Evolutionary conservation across 2,888 invertebrate genomes (phyloP), one percentile per base, ranked within the genome.

Genomic region (Nomada hirtipes): DNA sequence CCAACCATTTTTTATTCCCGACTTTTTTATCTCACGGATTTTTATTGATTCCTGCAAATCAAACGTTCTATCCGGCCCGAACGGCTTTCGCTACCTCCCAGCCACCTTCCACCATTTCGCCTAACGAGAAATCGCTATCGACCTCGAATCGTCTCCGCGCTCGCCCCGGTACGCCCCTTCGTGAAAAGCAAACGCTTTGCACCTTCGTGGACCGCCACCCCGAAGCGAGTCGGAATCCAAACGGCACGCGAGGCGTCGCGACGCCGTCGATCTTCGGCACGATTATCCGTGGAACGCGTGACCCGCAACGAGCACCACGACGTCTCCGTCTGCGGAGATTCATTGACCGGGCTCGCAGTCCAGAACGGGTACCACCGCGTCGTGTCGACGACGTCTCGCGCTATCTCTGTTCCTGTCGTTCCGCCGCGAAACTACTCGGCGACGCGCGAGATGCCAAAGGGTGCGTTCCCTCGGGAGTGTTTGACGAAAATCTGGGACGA

Each of bases 21-120:
- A 71, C 65, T 82, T 88, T 89, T 89, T 89, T 83, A 79, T 80
- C 70, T 82, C 82, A 70, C 81, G 76, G 75, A 90, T 89, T 89
- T 88, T 90, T 86, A 88, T 89, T 78, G 87, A 89, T 87, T 79
- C 76, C 73, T 70, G 75, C 77, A 36, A 83, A 79, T 83, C 77
- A 73, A 79, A 76, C 75, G 77, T 64, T 77, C 82, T 52, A 60
- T 52, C 65, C 69, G 59, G 57, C 20, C 10, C 68, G 61, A 20
- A 23, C 61, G 61, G 60, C 60, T 50, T 55, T 52, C 60, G 70
- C 67, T 47, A 26, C 26, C 74, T 73, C 47, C 47, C 47, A 42
- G 53, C 53, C 67, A 55, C 26, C 74, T 20, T 64, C 36, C 57
- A 42, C 42, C 64, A n/a, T 59, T 47, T 67, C 42, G 36, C n/a